phyloP scores from a whole-genome alignment of 2,113 vertebrate species.

The Apaloderma vittatum region DNA sequence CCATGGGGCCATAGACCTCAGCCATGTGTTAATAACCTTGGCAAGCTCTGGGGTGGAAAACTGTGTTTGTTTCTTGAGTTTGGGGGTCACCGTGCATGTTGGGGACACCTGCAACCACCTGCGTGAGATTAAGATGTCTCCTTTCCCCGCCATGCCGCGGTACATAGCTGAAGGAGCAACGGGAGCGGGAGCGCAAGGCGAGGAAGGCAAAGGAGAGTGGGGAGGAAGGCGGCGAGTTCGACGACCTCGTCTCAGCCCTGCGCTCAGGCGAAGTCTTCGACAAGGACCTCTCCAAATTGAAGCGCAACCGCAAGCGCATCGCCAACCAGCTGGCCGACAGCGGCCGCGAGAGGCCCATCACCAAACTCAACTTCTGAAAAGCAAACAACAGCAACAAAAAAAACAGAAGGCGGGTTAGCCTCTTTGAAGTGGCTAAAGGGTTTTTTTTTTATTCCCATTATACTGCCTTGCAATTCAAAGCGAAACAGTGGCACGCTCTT shows the following conservation, averaged over 20 bases:
- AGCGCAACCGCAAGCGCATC: slow-evolving; percentile 95
- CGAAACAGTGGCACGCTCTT: slow-evolving; percentile 47
- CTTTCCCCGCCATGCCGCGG: fast-evolving
- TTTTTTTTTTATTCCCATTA: not conserved
- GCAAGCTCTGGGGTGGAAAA: not conserved
- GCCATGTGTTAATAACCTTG: not conserved
- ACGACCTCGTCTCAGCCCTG: slow-evolving; percentile 95
- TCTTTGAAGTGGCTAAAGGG: slow-evolving; percentile 44
- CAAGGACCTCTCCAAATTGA: slow-evolving; percentile 98
- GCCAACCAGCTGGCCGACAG: slow-evolving; percentile 89
- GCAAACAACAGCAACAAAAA: not conserved
- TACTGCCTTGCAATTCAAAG: slow-evolving; percentile 71
- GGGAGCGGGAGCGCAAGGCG: slow-evolving; percentile 92
- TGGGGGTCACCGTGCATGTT: fast-evolving
- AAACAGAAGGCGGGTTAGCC: not conserved
- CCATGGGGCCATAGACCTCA: not conserved
- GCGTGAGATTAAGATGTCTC: not conserved
- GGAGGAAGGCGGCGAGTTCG: slow-evolving; percentile 95
- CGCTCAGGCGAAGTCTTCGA: slow-evolving; percentile 98
- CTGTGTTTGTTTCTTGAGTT: not conserved
- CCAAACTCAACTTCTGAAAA: slow-evolving; percentile 94
- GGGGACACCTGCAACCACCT: not conserved
- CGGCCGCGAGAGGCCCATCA: slow-evolving; percentile 91
- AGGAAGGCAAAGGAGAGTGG: slow-evolving; percentile 93
- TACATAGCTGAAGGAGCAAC: slow-evolving; percentile 92